Conservation (phyloP, 1,140 invertebrate genomes). For the Triops cancriformis region DNA sequence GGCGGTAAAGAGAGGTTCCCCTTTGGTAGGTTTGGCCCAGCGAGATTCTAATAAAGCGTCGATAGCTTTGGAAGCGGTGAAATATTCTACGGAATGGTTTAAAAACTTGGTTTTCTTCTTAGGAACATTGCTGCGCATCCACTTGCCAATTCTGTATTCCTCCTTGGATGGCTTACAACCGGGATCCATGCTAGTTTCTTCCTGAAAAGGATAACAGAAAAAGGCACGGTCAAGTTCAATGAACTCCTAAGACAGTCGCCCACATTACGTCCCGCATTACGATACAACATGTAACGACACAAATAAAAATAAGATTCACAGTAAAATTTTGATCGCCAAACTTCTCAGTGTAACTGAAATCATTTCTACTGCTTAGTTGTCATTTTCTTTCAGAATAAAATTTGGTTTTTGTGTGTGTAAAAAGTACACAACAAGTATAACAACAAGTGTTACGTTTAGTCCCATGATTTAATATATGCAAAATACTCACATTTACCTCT, state of each 20-base stretch:
- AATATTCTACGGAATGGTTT: constrained; percentile 93
- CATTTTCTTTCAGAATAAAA: too few species aligned
- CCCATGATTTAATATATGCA: too few species aligned
- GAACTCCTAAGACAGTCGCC: background rate
- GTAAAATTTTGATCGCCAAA: too few species aligned
- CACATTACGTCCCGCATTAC: background rate
- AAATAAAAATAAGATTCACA: too few species aligned
- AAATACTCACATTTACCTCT: constrained; percentile 29
- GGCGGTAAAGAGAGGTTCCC: constrained; percentile 67
- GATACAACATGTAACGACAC: background rate
- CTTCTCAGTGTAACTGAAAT: background rate
- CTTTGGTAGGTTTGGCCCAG: constrained; percentile 60
- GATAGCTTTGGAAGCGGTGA: constrained; percentile 82
- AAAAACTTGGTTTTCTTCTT: constrained; percentile 91
- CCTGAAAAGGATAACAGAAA: constrained; percentile 40
- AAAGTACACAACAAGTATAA: too few species aligned
- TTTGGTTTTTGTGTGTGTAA: too few species aligned
- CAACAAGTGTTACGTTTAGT: too few species aligned
- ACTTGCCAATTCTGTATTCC: constrained; percentile 87
- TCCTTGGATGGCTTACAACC: constrained; percentile 74
- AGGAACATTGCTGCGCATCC: constrained; percentile 83
- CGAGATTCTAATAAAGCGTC: constrained; percentile 85
- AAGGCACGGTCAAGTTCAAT: background rate
- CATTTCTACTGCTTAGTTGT: background rate
- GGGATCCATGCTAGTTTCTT: constrained; percentile 38